Evolutionary conservation across 1,140 invertebrate genomes (phyloP).

Genomic region (Drosophila sproati): DNA sequence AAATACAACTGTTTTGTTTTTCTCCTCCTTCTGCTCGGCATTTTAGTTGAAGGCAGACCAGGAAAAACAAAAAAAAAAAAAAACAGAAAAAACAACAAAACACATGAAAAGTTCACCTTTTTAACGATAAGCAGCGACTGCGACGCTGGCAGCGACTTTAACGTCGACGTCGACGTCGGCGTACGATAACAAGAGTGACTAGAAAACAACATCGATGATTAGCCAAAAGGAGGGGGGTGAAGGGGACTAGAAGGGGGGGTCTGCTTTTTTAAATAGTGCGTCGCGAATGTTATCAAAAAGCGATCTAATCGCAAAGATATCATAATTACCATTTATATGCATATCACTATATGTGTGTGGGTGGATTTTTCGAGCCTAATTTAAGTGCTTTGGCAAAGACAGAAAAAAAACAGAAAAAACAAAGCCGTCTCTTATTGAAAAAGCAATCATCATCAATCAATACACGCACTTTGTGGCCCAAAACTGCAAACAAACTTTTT

Average conservation of each 20-base stretch:
- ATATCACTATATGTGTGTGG: conserved; percentile 11
- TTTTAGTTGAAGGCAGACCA: conserved; percentile 36
- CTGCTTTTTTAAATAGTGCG: conserved; percentile 1
- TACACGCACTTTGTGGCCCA: too few species aligned
- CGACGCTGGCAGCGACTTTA: conserved; percentile 19
- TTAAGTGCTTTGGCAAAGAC: conserved; percentile 4
- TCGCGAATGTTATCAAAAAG: conserved; percentile 46
- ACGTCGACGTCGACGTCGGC: conserved; percentile 40
- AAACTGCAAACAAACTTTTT: too few species aligned
- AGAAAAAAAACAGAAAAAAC: neutral
- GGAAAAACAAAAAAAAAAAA: conserved; percentile 18
- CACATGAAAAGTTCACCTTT: conserved; percentile 37
- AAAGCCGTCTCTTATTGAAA: neutral
- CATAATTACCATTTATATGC: conserved; percentile 67
- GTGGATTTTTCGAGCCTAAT: neutral
- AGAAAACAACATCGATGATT: conserved; percentile 33
- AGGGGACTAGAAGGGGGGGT: too few species aligned
- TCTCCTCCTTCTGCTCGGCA: conserved; percentile 32
- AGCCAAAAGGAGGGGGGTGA: neutral
- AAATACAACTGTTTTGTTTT: conserved; percentile 63
- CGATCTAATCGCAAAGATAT: conserved; percentile 61
- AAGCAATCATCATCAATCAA: conserved; percentile 60
- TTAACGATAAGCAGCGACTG: conserved; percentile 43
- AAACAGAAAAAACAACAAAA: conserved; percentile 39
- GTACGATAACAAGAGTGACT: conserved; percentile 61